Conservation (phyloP, 1,140 invertebrate genomes). For the Apis laboriosa region DNA sequence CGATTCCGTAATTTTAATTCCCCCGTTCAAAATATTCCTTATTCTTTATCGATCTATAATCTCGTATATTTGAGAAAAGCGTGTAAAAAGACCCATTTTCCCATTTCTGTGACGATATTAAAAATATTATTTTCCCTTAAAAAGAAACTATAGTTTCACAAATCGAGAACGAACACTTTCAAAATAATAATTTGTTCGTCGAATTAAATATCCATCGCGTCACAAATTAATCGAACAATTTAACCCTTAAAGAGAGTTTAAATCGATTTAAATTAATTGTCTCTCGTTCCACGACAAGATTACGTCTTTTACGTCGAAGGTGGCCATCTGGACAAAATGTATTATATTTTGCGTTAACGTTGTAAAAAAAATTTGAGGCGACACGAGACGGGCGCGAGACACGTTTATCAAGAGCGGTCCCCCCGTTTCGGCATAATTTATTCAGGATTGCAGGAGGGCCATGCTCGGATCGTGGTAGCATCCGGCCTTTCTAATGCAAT, state of each 20-base stretch:
- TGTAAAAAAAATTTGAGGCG: conserved; percentile 9
- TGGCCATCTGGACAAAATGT: background rate
- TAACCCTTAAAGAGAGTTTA: background rate
- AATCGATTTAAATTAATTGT: background rate
- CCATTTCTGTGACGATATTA: accelerated
- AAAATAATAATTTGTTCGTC: background rate
- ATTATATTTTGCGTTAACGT: background rate
- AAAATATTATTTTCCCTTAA: too few relatives aligned
- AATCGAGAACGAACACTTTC: background rate
- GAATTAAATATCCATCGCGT: background rate
- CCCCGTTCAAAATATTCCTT: too few relatives aligned
- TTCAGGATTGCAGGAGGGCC: conserved; percentile 27
- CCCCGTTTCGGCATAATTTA: conserved; percentile 38
- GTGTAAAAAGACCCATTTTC: too few relatives aligned
- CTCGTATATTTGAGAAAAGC: too few relatives aligned
- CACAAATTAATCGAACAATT: background rate
- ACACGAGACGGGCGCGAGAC: background rate
- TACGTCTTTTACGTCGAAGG: background rate
- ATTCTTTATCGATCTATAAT: too few relatives aligned
- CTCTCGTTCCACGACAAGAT: background rate
- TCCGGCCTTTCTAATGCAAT: conserved; percentile 55
- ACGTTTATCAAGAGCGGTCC: conserved; percentile 22
- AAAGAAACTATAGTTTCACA: too few relatives aligned
- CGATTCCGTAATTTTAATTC: background rate
- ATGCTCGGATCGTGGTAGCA: conserved; percentile 46